Evolutionary conservation across 2,113 vertebrate species (phyloP), one percentile per base, ranked within the genome.

Genomic region (Rousettus leschenaultii): DNA sequence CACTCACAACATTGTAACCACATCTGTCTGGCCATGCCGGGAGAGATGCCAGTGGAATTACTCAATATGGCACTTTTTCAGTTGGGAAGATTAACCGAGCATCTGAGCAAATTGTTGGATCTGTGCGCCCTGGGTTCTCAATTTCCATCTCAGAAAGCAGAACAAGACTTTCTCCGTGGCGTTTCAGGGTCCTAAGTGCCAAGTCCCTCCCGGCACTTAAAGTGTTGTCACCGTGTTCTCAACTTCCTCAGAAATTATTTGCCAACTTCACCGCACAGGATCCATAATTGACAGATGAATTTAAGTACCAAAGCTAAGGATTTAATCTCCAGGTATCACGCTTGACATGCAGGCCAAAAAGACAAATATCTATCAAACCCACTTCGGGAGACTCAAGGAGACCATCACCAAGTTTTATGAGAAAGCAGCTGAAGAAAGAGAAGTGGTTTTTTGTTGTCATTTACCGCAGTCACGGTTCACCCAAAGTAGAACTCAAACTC

Each of bases 281-380:
- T 24, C 28, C 89, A 13, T 35, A 86, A 15, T 0, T 89, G 95
- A 96, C 95, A 94, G 51, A 28, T 5, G 0, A 78, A 35, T 8
- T 26, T 83, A 61, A 96, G 68, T 0, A 53, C 45, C 28, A 26
- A 89, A 0, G 14, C 73, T 74, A 93, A 74, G 77, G 10, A 94
- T 96, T 30, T 94, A 87, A 90, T 96, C 85, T 96, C 93, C 88
- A n/a, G 18, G 74, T 73, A 77, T 97, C 86, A 77, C 26, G 68
- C 90, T 22, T 80, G 88, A 96, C 89, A 95, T 77, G 18, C 53
- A 83, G 80, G 78, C 38, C 73, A 75, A 1, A 84, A 0, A 57
- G 15, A 35, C 51, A 33, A 90, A 57, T 48, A 26, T 18, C 53
- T 95, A 38, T 38, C 85, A 83, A 65, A 75, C 63, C 1, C 35